Evolutionary conservation across 1,140 invertebrate genomes (phyloP).

Genomic region (Agrypnia vestita): DNA sequence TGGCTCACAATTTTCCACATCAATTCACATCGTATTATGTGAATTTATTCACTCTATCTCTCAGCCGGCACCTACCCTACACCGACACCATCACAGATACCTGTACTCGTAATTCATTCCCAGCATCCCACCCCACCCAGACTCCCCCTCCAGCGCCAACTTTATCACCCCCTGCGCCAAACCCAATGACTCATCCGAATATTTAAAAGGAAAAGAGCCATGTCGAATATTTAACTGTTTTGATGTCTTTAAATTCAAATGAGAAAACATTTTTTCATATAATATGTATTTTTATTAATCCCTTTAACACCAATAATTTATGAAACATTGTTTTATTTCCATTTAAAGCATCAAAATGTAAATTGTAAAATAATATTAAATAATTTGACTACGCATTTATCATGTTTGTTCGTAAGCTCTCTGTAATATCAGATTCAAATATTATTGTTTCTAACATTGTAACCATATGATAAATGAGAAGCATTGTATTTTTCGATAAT

Average conservation of each 20-base stretch:
- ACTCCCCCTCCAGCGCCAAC: neutral
- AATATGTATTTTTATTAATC: no score
- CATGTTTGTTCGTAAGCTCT: no score
- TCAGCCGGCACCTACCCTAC: conserved; percentile 45
- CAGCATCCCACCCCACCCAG: conserved; percentile 12
- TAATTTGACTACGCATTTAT: no score
- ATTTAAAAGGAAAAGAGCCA: conserved; percentile 13
- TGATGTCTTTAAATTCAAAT: neutral
- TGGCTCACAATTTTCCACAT: conserved; percentile 56
- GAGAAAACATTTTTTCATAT: neutral
- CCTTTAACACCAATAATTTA: no score
- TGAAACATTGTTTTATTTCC: no score
- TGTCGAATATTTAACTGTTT: conserved; percentile 37
- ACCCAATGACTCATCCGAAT: conserved; percentile 19
- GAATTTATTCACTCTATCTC: conserved; percentile 59
- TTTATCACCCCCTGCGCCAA: conserved; percentile 12
- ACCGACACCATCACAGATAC: conserved; percentile 42
- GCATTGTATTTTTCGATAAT: no score
- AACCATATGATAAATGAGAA: no score
- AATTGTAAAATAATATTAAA: no score
- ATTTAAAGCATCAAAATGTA: no score
- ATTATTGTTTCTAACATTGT: no score
- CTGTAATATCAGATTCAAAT: no score
- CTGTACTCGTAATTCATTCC: conserved; percentile 45
- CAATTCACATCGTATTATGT: conserved; percentile 58